A percentile compares a stretch with the other conserved stretches of the same genome.
Evolutionary conservation across 1,140 invertebrate species (phyloP).

Genomic region (Monochamus saltuarius): DNA sequence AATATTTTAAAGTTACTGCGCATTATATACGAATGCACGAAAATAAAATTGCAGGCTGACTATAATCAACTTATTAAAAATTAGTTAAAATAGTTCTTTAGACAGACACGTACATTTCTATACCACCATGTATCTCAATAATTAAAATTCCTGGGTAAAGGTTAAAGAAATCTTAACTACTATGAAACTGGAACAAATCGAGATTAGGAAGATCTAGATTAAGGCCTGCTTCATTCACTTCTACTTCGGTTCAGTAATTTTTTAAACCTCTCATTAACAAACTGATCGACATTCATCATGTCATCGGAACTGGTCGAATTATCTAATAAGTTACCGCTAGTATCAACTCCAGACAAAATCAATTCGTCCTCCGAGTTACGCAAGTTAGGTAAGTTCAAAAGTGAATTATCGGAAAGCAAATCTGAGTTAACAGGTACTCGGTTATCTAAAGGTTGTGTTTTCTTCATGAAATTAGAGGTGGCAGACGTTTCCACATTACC

Average conservation of each 20-base stretch:
- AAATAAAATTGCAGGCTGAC: too few species aligned
- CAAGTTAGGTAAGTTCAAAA: slow-evolving; percentile 32
- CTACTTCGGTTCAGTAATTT: slow-evolving; percentile 46
- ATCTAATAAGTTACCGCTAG: slow-evolving; percentile 37
- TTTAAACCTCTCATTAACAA: slow-evolving; percentile 48
- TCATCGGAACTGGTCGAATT: slow-evolving; percentile 47
- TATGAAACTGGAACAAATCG: slow-evolving; percentile 46
- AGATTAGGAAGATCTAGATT: slow-evolving; percentile 43
- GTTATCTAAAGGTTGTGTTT: neutral
- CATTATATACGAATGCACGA: too few species aligned
- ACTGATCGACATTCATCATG: slow-evolving; percentile 50
- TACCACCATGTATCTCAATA: too few species aligned
- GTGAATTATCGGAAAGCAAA: slow-evolving; percentile 36
- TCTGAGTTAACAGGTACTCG: slow-evolving; percentile 25
- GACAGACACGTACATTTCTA: too few species aligned
- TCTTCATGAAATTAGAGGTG: too few species aligned
- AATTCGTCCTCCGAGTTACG: slow-evolving; percentile 39
- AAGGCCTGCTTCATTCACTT: slow-evolving; percentile 29
- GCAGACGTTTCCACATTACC: too few species aligned
- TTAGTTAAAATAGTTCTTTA: too few species aligned
- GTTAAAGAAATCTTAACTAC: slow-evolving; percentile 23
- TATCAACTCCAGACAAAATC: slow-evolving; percentile 37
- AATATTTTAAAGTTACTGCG: too few species aligned
- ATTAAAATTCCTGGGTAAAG: too few species aligned
- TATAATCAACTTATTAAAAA: too few species aligned